Evolutionary conservation across 1,140 invertebrate species (phyloP), one percentile per base, ranked within the genome.

Genomic region (Aphidius ervi): DNA sequence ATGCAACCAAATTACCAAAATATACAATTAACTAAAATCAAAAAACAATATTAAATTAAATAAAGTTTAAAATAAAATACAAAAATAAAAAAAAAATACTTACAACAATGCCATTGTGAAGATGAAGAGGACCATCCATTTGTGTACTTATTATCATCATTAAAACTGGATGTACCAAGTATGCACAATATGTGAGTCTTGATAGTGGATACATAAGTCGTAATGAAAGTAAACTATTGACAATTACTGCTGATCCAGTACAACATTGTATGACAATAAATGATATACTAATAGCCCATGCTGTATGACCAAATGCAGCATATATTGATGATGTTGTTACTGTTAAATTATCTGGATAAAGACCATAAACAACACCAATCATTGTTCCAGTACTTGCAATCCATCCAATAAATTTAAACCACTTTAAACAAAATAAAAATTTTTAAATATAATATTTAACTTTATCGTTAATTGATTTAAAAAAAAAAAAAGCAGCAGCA

Each of bases 121-220:
- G 72, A 72, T 92, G 88, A 10, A 91, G 74, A 4, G 90, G 86
- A 63, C 89, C 89, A 65, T 92, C 89, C 81, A 92, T 85, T 47
- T 87, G 82, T 68, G 87, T 91, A 46, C 86, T 85, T 10, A 87
- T 88, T 47, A 89, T 83, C 75, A 88, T 86, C 88, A 92, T 91
- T 61, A 93, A 85, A 61, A 92, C 85, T 7, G 92, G 91, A 80
- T 97, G 94, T 9, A 96, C 85, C 37, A 97, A 83, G 75, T 96
- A 97, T 7, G 92, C 89, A 73, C 91, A 91, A 76, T 95, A 97
- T 2, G 93, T 94, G 43, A 97, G 83, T 55, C 93, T 83, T 65
- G 90, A 92, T n/a, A 96, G 79, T 0, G 94, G 93, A 65, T 93
- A 84, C 46, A 93, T 83, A 1, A 88, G 84, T 46, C 85, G 83